Conservation (phyloP, 2,113 vertebrate species). For the Phoxinus phoxinus region DNA sequence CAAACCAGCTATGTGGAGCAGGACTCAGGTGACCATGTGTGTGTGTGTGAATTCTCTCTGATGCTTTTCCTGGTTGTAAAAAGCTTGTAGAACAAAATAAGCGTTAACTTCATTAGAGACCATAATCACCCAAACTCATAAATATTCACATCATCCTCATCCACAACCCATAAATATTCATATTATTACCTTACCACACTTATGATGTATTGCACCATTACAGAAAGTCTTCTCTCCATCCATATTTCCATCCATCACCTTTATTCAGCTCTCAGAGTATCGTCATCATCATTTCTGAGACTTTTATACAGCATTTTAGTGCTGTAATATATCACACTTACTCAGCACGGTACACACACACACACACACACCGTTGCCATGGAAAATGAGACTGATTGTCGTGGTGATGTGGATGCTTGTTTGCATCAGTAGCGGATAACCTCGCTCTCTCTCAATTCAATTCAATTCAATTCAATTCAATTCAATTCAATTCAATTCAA, state of each 20-base stretch:
- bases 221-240: conserved; percentile 11
- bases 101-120: conserved; percentile 39
- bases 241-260: conserved; percentile 34
- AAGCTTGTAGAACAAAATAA: conserved; percentile 46
- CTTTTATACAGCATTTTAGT: conserved; percentile 28
- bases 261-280: conserved; percentile 31
- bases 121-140: conserved; percentile 28
- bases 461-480: too few species aligned
- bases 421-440: background rate
- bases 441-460: too few species aligned
- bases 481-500: too few species aligned
- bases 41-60: background rate
- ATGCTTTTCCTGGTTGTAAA: conserved; percentile 8
- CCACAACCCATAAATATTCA: conserved; percentile 34
- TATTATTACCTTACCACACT: conserved; percentile 33
- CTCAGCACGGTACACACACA: conserved; percentile 26
- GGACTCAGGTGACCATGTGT: conserved; percentile 3
- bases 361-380: conserved; percentile 15
- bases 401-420: conserved; percentile 14
- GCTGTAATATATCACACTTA: conserved; percentile 34
- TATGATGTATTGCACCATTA: conserved; percentile 26
- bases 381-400: conserved; percentile 26
- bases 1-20: background rate
- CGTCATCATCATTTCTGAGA: conserved; percentile 20
- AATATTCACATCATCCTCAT: conserved; percentile 32